These are phyloP conservation scores for Fragariocoptes setiger DNA, from an alignment of 1,140 invertebrate species.

Conservation along the genomic window DNA sequence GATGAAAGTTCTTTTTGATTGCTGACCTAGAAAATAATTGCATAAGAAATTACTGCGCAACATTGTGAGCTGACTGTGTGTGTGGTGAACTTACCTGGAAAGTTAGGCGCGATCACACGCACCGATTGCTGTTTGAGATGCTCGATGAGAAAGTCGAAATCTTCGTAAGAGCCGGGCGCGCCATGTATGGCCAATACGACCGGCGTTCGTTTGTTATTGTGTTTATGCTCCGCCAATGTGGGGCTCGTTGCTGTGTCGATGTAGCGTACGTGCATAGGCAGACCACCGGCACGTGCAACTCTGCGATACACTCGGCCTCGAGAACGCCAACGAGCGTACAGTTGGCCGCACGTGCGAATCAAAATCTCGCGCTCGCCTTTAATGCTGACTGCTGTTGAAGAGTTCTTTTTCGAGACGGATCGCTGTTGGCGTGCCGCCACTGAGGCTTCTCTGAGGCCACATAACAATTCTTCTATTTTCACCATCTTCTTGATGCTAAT, in stretches of 20 bases:
- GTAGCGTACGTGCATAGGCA: constrained; percentile 8
- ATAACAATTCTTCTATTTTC: too few relatives aligned
- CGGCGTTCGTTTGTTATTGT: not conserved
- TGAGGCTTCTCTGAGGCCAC: too few relatives aligned
- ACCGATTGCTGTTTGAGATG: constrained; percentile 4
- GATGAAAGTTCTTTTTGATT: too few relatives aligned
- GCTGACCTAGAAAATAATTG: too few relatives aligned
- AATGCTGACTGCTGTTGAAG: too few relatives aligned
- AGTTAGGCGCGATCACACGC: constrained; percentile 9
- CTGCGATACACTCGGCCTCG: constrained; percentile 5
- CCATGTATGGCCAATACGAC: constrained; percentile 9
- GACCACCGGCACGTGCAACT: constrained; percentile 3
- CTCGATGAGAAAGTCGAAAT: constrained; percentile 8
- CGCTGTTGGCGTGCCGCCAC: too few relatives aligned
- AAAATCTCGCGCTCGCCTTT: too few relatives aligned
- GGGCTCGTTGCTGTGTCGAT: constrained; percentile 4
- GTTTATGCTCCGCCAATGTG: not conserved
- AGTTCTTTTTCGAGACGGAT: too few relatives aligned
- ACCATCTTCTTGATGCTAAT: too few relatives aligned
- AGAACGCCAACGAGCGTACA: constrained; percentile 8
- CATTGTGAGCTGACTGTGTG: too few relatives aligned
- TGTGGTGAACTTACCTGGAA: constrained; percentile 10
- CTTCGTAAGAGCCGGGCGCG: constrained; percentile 10
- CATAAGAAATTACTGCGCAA: too few relatives aligned
- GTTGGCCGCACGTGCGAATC: constrained; percentile 8